Evolutionary conservation across 2,888 invertebrate species (phyloP).

Genomic region (Desoria tigrina): DNA sequence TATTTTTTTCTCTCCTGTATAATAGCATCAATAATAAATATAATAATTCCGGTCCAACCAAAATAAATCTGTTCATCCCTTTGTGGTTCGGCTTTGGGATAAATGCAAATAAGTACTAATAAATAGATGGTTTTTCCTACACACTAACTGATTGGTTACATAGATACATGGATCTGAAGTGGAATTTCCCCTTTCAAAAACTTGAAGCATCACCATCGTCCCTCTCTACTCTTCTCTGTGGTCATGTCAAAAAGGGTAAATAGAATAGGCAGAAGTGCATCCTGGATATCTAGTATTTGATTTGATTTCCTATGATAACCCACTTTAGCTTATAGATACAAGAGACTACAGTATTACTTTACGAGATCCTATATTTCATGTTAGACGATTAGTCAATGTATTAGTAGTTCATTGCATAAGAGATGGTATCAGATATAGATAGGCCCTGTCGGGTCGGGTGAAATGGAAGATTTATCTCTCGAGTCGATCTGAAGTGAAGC

Average conservation of each 20-base stretch:
- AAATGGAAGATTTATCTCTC: constrained; percentile 10
- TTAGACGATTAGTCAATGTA: too few species aligned
- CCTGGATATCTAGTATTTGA: background rate
- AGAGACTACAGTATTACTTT: too few species aligned
- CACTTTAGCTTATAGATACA: background rate
- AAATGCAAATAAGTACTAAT: constrained; percentile 17
- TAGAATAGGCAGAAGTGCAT: background rate
- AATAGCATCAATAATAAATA: background rate
- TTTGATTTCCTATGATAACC: constrained; percentile 10
- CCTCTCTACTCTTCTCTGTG: background rate
- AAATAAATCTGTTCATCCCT: constrained; percentile 16
- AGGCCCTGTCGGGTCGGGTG: background rate
- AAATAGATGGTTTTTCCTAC: background rate
- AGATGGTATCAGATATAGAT: too few species aligned
- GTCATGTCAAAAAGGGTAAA: constrained; percentile 12
- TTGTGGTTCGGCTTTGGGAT: too few species aligned
- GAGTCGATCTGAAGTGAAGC: constrained; percentile 16
- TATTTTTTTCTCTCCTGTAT: background rate
- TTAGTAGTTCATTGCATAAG: too few species aligned
- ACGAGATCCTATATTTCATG: too few species aligned
- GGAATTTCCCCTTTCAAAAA: too few species aligned
- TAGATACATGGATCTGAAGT: background rate
- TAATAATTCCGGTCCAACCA: background rate
- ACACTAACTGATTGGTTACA: constrained; percentile 6
- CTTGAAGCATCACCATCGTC: too few species aligned